Evolutionary conservation across 2,888 invertebrate species (phyloP).

Genomic region (Keiferia lycopersicella): DNA sequence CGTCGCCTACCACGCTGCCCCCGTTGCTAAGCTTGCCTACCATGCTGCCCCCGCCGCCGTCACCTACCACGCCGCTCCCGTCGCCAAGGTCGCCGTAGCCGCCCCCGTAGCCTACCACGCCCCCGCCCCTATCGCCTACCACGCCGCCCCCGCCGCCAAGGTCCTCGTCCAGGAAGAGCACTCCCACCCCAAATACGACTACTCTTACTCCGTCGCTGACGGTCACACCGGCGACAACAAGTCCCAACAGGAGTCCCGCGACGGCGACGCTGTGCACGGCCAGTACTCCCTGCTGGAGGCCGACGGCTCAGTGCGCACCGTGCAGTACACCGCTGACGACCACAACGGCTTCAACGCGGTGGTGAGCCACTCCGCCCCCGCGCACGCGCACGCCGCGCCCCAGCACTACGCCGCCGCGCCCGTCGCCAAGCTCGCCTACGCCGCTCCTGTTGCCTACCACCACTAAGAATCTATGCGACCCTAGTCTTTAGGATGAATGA

Average conservation of each 20-base stretch:
- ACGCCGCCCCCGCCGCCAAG: slow-evolving; percentile 51
- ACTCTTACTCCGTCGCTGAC: slow-evolving; percentile 80
- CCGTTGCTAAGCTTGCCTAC: slow-evolving; percentile 41
- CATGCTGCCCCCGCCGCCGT: slow-evolving; percentile 34
- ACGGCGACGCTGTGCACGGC: slow-evolving; percentile 53
- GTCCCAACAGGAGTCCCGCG: slow-evolving; percentile 71
- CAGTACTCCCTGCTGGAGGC: slow-evolving; percentile 79
- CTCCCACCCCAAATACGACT: slow-evolving; percentile 79
- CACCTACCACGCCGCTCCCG: slow-evolving; percentile 34
- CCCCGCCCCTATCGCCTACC: slow-evolving; percentile 44
- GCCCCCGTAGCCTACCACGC: slow-evolving; percentile 42
- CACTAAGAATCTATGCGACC: slow-evolving; percentile 11
- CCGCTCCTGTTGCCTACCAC: slow-evolving; percentile 1
- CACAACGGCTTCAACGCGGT: slow-evolving; percentile 72
- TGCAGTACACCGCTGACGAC: slow-evolving; percentile 78
- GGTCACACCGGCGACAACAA: slow-evolving; percentile 80
- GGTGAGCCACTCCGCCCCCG: slow-evolving; percentile 62
- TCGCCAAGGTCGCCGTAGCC: slow-evolving; percentile 33
- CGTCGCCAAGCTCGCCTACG: slow-evolving; percentile 16
- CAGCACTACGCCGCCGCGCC: slow-evolving; percentile 1
- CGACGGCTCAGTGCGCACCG: slow-evolving; percentile 77
- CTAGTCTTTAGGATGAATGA: slow-evolving; percentile 28
- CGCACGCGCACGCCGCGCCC: slow-evolving; percentile 39
- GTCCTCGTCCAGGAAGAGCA: slow-evolving; percentile 52
- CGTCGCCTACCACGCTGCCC: slow-evolving; percentile 33